These are phyloP conservation scores for Cinclus cinclus DNA, from an alignment of 2,113 vertebrate species.

Conservation along the genomic window DNA sequence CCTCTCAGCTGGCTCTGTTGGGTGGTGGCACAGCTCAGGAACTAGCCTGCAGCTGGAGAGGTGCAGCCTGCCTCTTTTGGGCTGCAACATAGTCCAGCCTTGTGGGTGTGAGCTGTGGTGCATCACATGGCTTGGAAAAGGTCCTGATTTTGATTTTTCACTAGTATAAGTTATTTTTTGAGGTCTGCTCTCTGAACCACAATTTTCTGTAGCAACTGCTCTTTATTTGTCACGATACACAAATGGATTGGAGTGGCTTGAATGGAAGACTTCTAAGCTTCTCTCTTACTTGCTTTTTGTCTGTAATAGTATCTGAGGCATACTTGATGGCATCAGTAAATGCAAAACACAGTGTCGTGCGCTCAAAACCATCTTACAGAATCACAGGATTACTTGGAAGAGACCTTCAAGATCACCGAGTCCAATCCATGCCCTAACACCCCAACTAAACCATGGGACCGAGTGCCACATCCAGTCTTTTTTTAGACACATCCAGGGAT, in stretches of 20 bases:
- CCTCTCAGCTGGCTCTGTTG: not conserved
- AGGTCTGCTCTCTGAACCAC: not conserved
- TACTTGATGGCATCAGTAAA: not conserved
- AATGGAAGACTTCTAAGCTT: not conserved
- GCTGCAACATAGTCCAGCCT: not conserved
- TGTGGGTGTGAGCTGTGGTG: not conserved
- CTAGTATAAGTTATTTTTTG: not conserved
- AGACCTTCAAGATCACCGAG: not conserved
- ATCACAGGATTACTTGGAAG: not conserved
- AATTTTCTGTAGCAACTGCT: conserved; percentile 3
- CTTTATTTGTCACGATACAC: not conserved
- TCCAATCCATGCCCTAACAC: not conserved
- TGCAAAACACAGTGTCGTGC: not conserved
- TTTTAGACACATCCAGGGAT: not conserved
- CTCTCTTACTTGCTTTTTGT: not conserved
- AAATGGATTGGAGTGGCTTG: not conserved
- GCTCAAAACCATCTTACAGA: not conserved
- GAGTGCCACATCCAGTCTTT: not conserved
- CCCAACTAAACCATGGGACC: not conserved
- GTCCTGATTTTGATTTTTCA: not conserved
- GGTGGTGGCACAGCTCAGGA: not conserved
- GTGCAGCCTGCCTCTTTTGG: not conserved
- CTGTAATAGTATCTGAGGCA: not conserved
- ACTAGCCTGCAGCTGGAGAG: not conserved
- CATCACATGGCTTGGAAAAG: not conserved